phyloP scores from a whole-genome alignment of 1,140 invertebrate species.

The Pseudomyrmex dendroicus region DNA sequence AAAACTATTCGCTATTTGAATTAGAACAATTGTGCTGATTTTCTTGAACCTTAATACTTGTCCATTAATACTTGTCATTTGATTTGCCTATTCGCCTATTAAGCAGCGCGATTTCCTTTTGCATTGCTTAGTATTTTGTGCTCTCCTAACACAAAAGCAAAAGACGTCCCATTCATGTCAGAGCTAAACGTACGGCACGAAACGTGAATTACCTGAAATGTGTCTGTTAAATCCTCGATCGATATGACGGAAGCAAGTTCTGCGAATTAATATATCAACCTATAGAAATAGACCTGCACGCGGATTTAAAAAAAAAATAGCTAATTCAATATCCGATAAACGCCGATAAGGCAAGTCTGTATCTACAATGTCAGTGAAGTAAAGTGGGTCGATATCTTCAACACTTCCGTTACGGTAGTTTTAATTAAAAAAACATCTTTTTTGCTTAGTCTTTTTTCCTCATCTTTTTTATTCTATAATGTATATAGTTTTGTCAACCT shows the following conservation, averaged over 20 bases:
- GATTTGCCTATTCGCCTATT: neutral
- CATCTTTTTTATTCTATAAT: neutral
- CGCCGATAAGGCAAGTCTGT: conserved; percentile 34
- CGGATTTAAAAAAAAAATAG: conserved; percentile 17
- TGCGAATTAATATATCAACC: conserved; percentile 53
- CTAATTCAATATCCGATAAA: conserved; percentile 60
- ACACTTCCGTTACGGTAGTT: conserved; percentile 8
- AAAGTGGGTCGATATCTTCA: conserved; percentile 31
- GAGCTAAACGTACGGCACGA: neutral
- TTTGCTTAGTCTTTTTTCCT: neutral
- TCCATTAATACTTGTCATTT: neutral
- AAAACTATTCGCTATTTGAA: neutral
- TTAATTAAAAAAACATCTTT: conserved; percentile 3
- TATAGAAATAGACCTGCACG: conserved; percentile 3
- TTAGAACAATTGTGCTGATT: neutral
- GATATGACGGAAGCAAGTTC: conserved; percentile 25
- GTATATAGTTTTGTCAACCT: neutral
- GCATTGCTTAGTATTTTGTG: neutral
- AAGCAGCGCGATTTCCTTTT: neutral
- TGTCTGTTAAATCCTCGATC: conserved; percentile 40
- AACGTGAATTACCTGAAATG: neutral
- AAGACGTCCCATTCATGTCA: neutral
- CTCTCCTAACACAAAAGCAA: neutral
- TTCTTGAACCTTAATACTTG: neutral
- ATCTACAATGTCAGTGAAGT: conserved; percentile 28